These are phyloP conservation scores for Diachasma alloeum DNA, from an alignment of 1,140 invertebrate species.

Conservation along the genomic window DNA sequence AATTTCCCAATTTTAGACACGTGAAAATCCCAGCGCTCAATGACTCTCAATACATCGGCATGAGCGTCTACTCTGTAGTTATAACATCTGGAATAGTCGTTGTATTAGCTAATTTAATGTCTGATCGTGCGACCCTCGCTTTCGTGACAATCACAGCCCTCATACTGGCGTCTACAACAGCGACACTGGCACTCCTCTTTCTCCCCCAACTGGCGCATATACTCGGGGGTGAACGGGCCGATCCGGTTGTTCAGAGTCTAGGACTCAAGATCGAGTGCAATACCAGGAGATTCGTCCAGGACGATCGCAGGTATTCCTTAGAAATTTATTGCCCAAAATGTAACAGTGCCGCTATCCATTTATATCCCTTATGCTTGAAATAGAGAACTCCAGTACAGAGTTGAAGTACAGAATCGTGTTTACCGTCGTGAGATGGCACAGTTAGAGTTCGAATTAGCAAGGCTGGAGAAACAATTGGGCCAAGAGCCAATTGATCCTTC, in stretches of 20 bases:
- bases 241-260: slow-evolving; percentile 86
- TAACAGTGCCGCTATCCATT: neutral
- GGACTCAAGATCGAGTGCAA: slow-evolving; percentile 89
- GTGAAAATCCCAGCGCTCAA: slow-evolving; percentile 97
- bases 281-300: slow-evolving; percentile 78
- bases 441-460: slow-evolving; percentile 80
- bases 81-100: slow-evolving; percentile 87
- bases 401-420: slow-evolving; percentile 90
- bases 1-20: slow-evolving; percentile 68
- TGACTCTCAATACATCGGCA: slow-evolving; percentile 95
- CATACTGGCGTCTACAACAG: slow-evolving; percentile 86
- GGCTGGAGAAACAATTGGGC: slow-evolving; percentile 76
- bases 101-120: slow-evolving; percentile 84
- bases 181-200: slow-evolving; percentile 86
- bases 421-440: slow-evolving; percentile 84
- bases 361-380: slow-evolving; percentile 27
- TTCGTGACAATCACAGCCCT: slow-evolving; percentile 84
- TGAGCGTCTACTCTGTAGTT: slow-evolving; percentile 92
- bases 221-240: slow-evolving; percentile 70
- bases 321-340: neutral
- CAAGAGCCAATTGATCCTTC: slow-evolving; percentile 62
- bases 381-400: slow-evolving; percentile 82
- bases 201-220: slow-evolving; percentile 83
- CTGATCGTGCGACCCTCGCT: slow-evolving; percentile 83
- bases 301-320: slow-evolving; percentile 68